Evolutionary conservation across 2,888 invertebrate species (phyloP).

Genomic region (Hybos culiciformis): DNA sequence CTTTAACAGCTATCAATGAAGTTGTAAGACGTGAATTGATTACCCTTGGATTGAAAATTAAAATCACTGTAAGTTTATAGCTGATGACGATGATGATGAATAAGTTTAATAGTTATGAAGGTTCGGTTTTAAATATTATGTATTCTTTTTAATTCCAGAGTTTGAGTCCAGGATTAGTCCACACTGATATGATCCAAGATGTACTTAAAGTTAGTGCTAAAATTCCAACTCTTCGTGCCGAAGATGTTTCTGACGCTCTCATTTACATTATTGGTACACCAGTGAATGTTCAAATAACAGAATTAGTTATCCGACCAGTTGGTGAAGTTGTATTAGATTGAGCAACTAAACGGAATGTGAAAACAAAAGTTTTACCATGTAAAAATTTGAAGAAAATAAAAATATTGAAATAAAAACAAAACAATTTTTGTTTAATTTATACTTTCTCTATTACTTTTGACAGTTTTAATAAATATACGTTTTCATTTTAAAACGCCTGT

Average conservation of each 20-base stretch:
- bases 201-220: neutral
- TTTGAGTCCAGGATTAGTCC: slow-evolving; percentile 10
- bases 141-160: slow-evolving; percentile 6
- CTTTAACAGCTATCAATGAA: slow-evolving; percentile 17
- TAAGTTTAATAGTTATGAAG: neutral
- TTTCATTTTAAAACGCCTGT: too few relatives aligned
- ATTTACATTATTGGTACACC: neutral
- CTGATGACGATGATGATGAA: too few relatives aligned
- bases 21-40: slow-evolving; percentile 17
- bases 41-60: slow-evolving; percentile 13
- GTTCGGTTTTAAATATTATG: neutral
- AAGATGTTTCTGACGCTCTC: neutral
- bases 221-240: neutral
- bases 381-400: too few relatives aligned
- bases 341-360: too few relatives aligned
- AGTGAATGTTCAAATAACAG: neutral
- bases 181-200: neutral
- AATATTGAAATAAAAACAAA: too few relatives aligned
- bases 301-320: neutral
- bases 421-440: too few relatives aligned
- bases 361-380: too few relatives aligned
- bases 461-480: too few relatives aligned
- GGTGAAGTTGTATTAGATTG: too few relatives aligned
- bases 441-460: too few relatives aligned
- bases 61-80: slow-evolving; percentile 19